These are phyloP conservation scores for Epicampocera succincta DNA, from an alignment of 2,888 invertebrate genomes.

Conservation along the genomic window DNA sequence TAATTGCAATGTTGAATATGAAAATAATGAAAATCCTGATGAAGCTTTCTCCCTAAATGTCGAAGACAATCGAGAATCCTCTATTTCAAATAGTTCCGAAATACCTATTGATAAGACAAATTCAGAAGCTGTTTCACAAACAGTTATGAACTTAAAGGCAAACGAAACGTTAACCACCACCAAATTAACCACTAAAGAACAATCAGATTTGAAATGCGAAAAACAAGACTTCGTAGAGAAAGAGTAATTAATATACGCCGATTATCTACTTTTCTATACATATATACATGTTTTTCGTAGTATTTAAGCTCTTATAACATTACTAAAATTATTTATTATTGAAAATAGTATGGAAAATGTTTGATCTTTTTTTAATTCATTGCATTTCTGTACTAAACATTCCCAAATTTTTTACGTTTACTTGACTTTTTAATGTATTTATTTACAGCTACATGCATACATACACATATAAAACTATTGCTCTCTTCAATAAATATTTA, in stretches of 20 bases:
- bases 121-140: conserved; percentile 10
- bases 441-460: not conserved
- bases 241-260: conserved; percentile 49
- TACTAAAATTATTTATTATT: conserved; percentile 32
- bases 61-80: conserved; percentile 29
- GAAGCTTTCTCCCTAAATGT: conserved; percentile 67
- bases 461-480: conserved; percentile 16
- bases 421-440: conserved; percentile 30
- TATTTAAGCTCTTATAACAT: conserved; percentile 15
- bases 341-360: not conserved
- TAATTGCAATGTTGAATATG: conserved; percentile 72
- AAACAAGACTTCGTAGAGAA: conserved; percentile 56
- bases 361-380: conserved; percentile 21
- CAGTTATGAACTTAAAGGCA: conserved; percentile 14
- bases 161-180: conserved; percentile 14
- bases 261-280: not conserved
- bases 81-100: not conserved
- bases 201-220: conserved; percentile 54
- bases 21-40: conserved; percentile 79
- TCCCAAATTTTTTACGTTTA: conserved; percentile 33
- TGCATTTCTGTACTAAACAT: conserved; percentile 53
- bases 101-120: conserved; percentile 6
- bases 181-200: conserved; percentile 36
- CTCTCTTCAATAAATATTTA: conserved; percentile 20
- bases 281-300: not conserved